Base-by-base conservation (phyloP, 1,140 invertebrate species). In the Atopsyche davidsoni region DNA sequence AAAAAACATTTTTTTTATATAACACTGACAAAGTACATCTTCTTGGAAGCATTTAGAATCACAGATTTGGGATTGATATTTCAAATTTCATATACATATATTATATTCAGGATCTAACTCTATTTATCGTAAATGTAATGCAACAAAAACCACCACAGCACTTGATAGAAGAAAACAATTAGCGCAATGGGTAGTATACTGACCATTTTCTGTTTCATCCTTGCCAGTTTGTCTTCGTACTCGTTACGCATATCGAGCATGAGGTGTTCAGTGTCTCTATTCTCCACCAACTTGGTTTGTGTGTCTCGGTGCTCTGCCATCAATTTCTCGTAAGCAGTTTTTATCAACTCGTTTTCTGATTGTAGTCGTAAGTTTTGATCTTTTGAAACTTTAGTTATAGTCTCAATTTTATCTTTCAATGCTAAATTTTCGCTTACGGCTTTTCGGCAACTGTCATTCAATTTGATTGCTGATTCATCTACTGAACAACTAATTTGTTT, bases 161-260 rank as follows among this genome's bases (percentile, higher is more conserved):
- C 11, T 22, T 53, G 51, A 51, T 53, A 53, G 3, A 34, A 32
- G 17, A 58, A n/a, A 23, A 50, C 46, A 38, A 58, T 43, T 10
- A 51, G 10, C 35, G 54, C 24, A 22, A 54, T 13, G 17, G 51
- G 51, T n/a, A 18, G 51, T 10, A 57, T 44, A 78, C 78, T 75
- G 68, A 82, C 79, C 79, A 83, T 82, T 77, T 80, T 81, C 6
- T 72, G 68, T 59, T 82, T 83, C 79, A 83, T 82, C 62, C 78
- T 74, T 51, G 78, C 78, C 53, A 83, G 64, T 65, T 83, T 83
- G 46, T 76, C 76, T 58, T 82, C 80, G 63, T 82, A 79, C 56
- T 81, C 79, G 4, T 71, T 67, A 13, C 78, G 67, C 11, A 82
- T 70, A 43, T 80, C 77, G 60, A 70, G 69, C 0, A 78, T 62